Evolutionary conservation across 2,113 vertebrate genomes (phyloP).

Genomic region (Nansenia antarctica): DNA sequence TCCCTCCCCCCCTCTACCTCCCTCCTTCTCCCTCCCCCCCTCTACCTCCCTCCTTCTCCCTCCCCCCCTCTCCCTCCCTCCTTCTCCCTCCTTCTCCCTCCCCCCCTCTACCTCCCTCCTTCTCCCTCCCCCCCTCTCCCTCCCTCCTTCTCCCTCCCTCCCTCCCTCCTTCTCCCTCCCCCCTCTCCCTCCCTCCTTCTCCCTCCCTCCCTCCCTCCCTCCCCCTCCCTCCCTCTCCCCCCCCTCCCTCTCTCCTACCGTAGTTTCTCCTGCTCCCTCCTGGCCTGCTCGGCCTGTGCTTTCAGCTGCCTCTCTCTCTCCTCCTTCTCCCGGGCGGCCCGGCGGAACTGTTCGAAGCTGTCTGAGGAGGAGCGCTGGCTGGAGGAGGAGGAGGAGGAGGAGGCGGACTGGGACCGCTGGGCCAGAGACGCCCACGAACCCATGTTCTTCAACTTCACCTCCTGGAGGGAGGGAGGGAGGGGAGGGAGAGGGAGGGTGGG

Average conservation of each 20-base stretch:
- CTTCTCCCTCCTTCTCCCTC: neutral
- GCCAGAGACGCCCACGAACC: slow-evolving; percentile 90
- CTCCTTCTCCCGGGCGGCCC: slow-evolving; percentile 88
- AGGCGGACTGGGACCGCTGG: slow-evolving; percentile 83
- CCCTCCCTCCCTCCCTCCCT: neutral
- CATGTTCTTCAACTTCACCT: slow-evolving; percentile 89
- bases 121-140: neutral
- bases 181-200: too few relatives aligned
- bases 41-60: neutral
- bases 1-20: neutral
- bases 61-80: neutral
- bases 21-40: neutral
- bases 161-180: slow-evolving; percentile 54
- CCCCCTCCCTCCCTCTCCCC: neutral
- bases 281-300: slow-evolving; percentile 84
- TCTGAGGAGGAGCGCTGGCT: slow-evolving; percentile 87
- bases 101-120: neutral
- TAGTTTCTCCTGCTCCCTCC: slow-evolving; percentile 81
- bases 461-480: slow-evolving; percentile 48
- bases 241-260: slow-evolving; percentile 60
- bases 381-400: slow-evolving; percentile 77
- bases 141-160: neutral
- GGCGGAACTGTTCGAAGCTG: slow-evolving; percentile 89
- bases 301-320: slow-evolving; percentile 87
- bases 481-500: neutral